Percentiles rank a stretch among this genome's conserved stretches.
Evolutionary conservation across 1,140 invertebrate species (phyloP).

Genomic region (Heliconius himera): DNA sequence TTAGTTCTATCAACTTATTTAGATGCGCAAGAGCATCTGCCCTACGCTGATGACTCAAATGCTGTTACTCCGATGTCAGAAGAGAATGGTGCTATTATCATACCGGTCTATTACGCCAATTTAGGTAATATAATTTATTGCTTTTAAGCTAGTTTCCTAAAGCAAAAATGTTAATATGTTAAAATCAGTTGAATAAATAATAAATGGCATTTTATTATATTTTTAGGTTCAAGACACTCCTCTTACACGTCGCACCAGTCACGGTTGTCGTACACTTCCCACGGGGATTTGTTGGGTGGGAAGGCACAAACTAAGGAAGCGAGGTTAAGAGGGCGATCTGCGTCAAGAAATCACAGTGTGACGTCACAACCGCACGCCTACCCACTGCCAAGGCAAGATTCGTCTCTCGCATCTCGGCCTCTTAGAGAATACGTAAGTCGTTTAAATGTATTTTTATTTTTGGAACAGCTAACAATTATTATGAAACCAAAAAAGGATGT

Average conservation of each 20-base stretch:
- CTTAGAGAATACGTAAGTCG: constrained; percentile 87
- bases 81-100: constrained; percentile 96
- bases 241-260: constrained; percentile 97
- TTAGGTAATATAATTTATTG: constrained; percentile 80
- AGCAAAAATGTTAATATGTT: not conserved
- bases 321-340: constrained; percentile 88
- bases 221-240: constrained; percentile 91
- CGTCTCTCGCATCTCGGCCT: constrained; percentile 85
- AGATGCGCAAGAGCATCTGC: constrained; percentile 97
- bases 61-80: constrained; percentile 99
- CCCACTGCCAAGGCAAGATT: constrained; percentile 86
- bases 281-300: constrained; percentile 91
- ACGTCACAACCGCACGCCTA: constrained; percentile 82
- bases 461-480: too few relatives aligned
- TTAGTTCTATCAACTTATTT: constrained; percentile 96
- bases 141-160: not conserved
- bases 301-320: constrained; percentile 92
- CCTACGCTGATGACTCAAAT: constrained; percentile 98
- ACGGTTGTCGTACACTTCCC: constrained; percentile 95
- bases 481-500: too few relatives aligned
- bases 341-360: constrained; percentile 85
- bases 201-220: constrained; percentile 21
- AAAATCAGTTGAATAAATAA: not conserved
- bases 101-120: constrained; percentile 93
- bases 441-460: not conserved